Percentiles rank a stretch among this genome's conserved stretches.
phyloP scores from a whole-genome alignment of 1,140 invertebrate species.

The Zelostemma sp. region DNA sequence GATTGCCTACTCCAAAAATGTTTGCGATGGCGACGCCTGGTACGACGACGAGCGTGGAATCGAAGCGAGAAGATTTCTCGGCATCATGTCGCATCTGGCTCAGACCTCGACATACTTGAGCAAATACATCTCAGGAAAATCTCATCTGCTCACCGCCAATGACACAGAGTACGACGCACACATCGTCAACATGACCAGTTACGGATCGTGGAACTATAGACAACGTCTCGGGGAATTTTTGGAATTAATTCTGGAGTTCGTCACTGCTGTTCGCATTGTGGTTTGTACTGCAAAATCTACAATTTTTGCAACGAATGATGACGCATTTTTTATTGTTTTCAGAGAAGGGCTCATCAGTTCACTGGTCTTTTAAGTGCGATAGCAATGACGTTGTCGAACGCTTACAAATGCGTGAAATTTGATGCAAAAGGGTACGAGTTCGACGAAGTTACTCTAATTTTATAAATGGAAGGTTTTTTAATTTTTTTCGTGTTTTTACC shows the following conservation, averaged over 20 bases:
- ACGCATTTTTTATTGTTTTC: constrained; percentile 28
- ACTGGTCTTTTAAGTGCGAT: constrained; percentile 10
- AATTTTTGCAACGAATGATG: constrained; percentile 10
- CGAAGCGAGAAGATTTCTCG: constrained; percentile 60
- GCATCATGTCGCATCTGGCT: constrained; percentile 52
- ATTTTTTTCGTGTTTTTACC: too few species aligned
- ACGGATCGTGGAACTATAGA: constrained; percentile 56
- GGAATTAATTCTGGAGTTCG: constrained; percentile 58
- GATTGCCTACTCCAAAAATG: constrained; percentile 51
- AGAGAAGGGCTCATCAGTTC: constrained; percentile 67
- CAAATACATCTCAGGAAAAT: constrained; percentile 61
- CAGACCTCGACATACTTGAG: constrained; percentile 56
- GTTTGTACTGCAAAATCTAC: constrained; percentile 39
- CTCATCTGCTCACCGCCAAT: constrained; percentile 26
- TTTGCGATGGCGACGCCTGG: constrained; percentile 58
- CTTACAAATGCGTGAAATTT: background rate
- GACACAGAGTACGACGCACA: constrained; percentile 56
- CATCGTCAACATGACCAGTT: constrained; percentile 56
- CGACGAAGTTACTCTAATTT: too few species aligned
- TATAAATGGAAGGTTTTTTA: too few species aligned
- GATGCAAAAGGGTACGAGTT: background rate
- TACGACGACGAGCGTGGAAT: constrained; percentile 62
- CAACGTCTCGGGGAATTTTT: constrained; percentile 58
- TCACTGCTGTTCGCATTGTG: constrained; percentile 54
- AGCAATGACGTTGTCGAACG: background rate